These are phyloP conservation scores for Ridgeia piscesae DNA, from an alignment of 1,140 invertebrate genomes.

Conservation along the genomic window DNA sequence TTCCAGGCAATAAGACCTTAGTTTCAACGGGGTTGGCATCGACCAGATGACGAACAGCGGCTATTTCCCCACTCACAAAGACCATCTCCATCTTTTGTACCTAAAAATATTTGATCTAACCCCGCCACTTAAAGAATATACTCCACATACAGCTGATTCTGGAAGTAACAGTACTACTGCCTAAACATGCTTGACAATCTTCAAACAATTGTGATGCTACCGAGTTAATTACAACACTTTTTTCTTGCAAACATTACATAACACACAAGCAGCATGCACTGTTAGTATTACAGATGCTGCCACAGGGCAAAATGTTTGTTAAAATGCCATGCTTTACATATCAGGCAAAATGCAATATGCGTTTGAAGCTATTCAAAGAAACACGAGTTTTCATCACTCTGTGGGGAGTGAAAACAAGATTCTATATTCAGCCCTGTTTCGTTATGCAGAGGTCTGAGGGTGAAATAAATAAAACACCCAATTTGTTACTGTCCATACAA, in stretches of 20 bases:
- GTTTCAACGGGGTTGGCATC: too few species aligned
- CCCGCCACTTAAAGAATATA: too few species aligned
- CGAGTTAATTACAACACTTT: background rate
- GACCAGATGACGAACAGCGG: too few species aligned
- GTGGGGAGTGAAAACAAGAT: background rate
- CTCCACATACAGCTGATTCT: too few species aligned
- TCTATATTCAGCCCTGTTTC: too few species aligned
- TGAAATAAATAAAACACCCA: background rate
- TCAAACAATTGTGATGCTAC: background rate
- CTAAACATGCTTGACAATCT: background rate
- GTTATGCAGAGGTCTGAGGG: too few species aligned
- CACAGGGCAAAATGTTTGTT: background rate
- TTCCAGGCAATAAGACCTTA: too few species aligned
- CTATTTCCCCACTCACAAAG: too few species aligned
- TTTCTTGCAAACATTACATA: background rate
- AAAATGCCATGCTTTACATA: conserved; percentile 1
- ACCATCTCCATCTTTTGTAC: too few species aligned
- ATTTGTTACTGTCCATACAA: too few species aligned
- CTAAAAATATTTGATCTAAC: too few species aligned
- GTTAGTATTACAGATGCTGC: background rate
- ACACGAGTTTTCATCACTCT: background rate
- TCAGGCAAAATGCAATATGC: background rate
- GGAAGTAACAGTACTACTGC: too few species aligned
- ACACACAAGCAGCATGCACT: background rate
- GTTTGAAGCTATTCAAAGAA: background rate